phyloP scores from a whole-genome alignment of 1,140 invertebrate species.

The Nasonia longicornis region DNA sequence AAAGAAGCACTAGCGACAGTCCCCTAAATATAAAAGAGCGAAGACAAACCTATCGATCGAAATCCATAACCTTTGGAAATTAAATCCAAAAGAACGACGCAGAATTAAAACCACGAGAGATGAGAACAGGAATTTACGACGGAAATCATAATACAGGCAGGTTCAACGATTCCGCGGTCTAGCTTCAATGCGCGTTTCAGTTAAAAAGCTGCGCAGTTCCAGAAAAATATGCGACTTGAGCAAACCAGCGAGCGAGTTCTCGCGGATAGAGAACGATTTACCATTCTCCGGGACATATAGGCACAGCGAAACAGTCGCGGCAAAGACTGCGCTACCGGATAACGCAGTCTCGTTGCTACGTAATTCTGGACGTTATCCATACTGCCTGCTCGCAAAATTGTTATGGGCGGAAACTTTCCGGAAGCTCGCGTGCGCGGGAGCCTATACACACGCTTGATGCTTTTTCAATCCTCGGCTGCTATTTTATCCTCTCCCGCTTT shows the following conservation, averaged over 20 bases:
- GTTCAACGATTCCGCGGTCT: not conserved
- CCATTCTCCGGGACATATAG: not conserved
- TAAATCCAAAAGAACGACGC: not conserved
- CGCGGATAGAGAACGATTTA: too few species aligned
- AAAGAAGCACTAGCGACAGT: too few species aligned
- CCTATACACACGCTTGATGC: constrained; percentile 28
- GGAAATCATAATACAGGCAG: not conserved
- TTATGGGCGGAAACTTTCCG: constrained; percentile 47
- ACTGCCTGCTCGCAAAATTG: constrained; percentile 53
- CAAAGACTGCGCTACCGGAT: constrained; percentile 47
- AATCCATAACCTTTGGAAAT: not conserved
- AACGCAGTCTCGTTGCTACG: constrained; percentile 59
- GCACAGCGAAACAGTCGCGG: not conserved
- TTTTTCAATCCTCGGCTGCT: not conserved
- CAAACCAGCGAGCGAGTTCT: too few species aligned
- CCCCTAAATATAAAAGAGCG: not conserved
- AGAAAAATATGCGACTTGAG: constrained; percentile 1
- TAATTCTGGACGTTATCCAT: constrained; percentile 55
- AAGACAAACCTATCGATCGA: not conserved
- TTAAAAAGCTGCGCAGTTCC: not conserved
- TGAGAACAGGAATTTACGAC: not conserved
- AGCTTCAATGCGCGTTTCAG: not conserved
- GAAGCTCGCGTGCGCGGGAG: not conserved
- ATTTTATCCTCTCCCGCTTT: not conserved
- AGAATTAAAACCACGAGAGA: not conserved